A percentile compares a stretch with the other conserved stretches of the same genome.
Conservation (phyloP, 2,797 vertebrate genomes). For the Sciaenops ocellatus region DNA sequence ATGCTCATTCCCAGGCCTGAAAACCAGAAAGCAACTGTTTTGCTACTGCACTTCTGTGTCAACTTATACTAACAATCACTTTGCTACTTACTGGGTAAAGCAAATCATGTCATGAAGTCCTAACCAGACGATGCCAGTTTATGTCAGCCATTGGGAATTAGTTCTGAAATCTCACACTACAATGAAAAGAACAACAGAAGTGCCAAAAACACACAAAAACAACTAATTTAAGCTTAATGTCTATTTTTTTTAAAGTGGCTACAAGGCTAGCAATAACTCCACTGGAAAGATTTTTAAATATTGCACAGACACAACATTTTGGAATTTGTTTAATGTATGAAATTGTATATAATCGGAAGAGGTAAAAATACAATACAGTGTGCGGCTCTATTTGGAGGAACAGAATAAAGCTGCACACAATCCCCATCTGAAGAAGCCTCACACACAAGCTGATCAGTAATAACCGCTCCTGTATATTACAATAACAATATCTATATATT, state of each 20-base stretch:
- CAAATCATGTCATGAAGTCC: no score
- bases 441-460: slow-evolving; percentile 15
- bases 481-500: slow-evolving; percentile 52
- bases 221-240: no score
- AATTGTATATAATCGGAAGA: neutral
- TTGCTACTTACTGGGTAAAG: neutral
- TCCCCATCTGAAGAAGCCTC: neutral
- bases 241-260: no score
- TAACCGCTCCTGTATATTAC: slow-evolving; percentile 31
- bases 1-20: no score
- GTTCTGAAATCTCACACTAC: neutral
- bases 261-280: no score
- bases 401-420: neutral
- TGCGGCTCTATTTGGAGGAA: neutral
- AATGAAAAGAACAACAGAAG: no score
- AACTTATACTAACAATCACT: neutral
- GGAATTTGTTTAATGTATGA: neutral
- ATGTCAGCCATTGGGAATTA: neutral
- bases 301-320: neutral
- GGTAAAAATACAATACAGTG: neutral
- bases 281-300: neutral
- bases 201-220: neutral
- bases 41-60: neutral
- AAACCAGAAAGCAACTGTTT: neutral
- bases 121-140: neutral